These are phyloP conservation scores for Ctenosaura bakeri DNA, from an alignment of 2,797 vertebrate genomes.

Conservation along the genomic window DNA sequence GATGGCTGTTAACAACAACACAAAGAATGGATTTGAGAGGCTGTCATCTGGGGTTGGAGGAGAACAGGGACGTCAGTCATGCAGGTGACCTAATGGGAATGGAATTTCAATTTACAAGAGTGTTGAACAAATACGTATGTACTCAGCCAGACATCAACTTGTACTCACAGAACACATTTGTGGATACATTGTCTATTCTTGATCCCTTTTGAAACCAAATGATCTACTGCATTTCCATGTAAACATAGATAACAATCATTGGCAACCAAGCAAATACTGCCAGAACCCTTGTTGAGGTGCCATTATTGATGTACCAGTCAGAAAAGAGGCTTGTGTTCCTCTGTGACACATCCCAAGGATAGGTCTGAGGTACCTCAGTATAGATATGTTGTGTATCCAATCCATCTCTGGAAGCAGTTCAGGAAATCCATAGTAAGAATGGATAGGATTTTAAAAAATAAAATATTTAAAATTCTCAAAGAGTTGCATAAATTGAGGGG, in stretches of 20 bases:
- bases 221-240: background rate
- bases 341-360: background rate
- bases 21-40: background rate
- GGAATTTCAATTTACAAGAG: conserved; percentile 35
- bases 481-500: too few relatives aligned
- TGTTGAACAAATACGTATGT: conserved; percentile 14
- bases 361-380: background rate
- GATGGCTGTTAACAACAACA: background rate
- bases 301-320: background rate
- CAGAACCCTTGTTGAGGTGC: background rate
- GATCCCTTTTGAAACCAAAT: conserved; percentile 40
- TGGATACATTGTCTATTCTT: conserved; percentile 19
- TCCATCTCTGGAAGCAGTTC: background rate
- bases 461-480: too few relatives aligned
- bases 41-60: background rate
- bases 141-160: background rate
- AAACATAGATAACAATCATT: conserved; percentile 17
- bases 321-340: background rate
- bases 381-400: background rate
- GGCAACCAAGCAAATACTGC: background rate
- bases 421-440: background rate
- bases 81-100: background rate
- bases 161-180: conserved; percentile 23
- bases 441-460: too few relatives aligned
- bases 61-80: background rate